Evolutionary conservation across 2,888 invertebrate genomes (phyloP).

Genomic region (Troides aeacus): DNA sequence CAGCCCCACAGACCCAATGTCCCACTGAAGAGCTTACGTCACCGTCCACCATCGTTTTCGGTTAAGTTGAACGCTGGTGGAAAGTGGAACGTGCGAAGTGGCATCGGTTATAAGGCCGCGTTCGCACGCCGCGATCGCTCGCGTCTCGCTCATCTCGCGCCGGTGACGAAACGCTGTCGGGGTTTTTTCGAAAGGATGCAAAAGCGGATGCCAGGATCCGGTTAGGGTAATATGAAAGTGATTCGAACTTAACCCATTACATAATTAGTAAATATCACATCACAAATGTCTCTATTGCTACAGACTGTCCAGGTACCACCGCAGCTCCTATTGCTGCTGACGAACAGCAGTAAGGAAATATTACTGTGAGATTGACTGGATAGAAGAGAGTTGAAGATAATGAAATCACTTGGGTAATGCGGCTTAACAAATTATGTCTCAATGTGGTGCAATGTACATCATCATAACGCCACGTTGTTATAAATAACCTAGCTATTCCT

Average conservation of each 20-base stretch:
- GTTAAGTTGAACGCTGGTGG: constrained; percentile 69
- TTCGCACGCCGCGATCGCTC: constrained; percentile 29
- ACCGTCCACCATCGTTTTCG: constrained; percentile 56
- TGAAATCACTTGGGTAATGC: no score
- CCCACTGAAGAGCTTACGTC: constrained; percentile 67
- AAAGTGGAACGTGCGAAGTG: constrained; percentile 74
- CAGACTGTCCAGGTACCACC: no score
- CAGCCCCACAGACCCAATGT: constrained; percentile 72
- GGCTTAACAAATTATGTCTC: no score
- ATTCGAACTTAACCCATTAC: not conserved
- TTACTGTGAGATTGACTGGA: no score
- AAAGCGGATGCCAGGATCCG: constrained; percentile 19
- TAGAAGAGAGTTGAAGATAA: no score
- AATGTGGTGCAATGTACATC: no score
- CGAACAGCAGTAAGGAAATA: no score
- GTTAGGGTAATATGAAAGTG: constrained; percentile 7
- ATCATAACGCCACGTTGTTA: no score
- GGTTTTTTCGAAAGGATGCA: constrained; percentile 13
- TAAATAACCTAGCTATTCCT: no score
- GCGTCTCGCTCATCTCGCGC: constrained; percentile 6
- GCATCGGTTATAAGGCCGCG: constrained; percentile 41
- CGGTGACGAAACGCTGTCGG: constrained; percentile 15
- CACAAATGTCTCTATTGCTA: no score
- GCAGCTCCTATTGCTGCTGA: no score
- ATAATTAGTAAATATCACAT: no score